Conservation (phyloP, 2,888 invertebrate species). For the Spilosoma lubricipeda region DNA sequence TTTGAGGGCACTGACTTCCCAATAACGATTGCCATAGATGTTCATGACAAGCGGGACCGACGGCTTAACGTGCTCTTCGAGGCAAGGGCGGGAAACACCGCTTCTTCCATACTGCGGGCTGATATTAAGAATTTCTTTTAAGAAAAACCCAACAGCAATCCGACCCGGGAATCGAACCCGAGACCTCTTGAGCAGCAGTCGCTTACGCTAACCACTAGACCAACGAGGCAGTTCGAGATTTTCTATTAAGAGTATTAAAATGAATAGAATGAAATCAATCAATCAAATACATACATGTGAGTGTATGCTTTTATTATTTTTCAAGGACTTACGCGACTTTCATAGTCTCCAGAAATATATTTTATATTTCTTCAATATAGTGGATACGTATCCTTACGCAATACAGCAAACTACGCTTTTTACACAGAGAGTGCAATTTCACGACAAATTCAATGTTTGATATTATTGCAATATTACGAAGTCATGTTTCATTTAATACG, state of each 20-base stretch:
- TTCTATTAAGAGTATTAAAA: neutral
- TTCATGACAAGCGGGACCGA: too few species aligned
- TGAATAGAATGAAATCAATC: neutral
- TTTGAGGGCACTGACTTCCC: too few species aligned
- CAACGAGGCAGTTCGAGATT: too few species aligned
- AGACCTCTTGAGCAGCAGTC: too few species aligned
- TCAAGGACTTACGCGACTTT: neutral
- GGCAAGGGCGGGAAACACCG: too few species aligned
- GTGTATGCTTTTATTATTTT: neutral
- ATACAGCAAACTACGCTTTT: neutral
- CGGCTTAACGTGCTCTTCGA: too few species aligned
- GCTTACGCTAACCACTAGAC: too few species aligned
- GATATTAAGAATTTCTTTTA: too few species aligned
- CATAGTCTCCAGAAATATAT: neutral
- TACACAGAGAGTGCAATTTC: conserved; percentile 1
- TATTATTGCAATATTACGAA: neutral
- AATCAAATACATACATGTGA: neutral
- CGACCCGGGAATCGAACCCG: too few species aligned
- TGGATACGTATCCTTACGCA: neutral
- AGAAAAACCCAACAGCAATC: too few species aligned
- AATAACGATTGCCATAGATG: too few species aligned
- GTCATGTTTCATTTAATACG: conserved; percentile 1
- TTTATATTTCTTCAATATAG: neutral
- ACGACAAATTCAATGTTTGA: conserved; percentile 8
- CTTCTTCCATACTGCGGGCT: too few species aligned